phyloP scores from a whole-genome alignment of 2,113 vertebrate genomes.

The Melanotaenia duboulayi region DNA sequence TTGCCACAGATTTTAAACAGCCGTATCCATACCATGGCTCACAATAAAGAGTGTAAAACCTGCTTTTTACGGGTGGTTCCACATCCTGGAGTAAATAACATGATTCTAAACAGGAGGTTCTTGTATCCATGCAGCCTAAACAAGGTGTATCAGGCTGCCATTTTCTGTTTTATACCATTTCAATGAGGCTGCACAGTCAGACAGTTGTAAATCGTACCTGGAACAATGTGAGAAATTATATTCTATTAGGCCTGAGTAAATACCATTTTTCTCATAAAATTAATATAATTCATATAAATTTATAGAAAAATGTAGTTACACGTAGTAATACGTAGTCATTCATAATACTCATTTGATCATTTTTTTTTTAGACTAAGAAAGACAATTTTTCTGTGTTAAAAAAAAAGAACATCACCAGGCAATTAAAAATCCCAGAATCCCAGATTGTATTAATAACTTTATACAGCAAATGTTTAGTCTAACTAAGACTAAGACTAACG shows the following conservation, averaged over 20 bases:
- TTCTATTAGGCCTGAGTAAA: background rate
- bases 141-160: conserved; percentile 9
- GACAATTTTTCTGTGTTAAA: too few species aligned
- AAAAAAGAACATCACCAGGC: background rate
- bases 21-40: conserved; percentile 30
- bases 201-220: too few species aligned
- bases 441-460: background rate
- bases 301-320: background rate
- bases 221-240: background rate
- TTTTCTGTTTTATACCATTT: conserved; percentile 5
- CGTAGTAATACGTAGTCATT: background rate
- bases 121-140: conserved; percentile 23
- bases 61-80: conserved; percentile 37
- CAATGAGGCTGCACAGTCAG: background rate
- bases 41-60: conserved; percentile 44
- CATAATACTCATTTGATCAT: background rate
- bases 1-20: conserved; percentile 64
- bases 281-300: background rate
- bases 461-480: background rate
- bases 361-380: too few species aligned
- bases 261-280: background rate
- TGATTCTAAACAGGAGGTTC: conserved; percentile 23
- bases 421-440: background rate
- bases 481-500: background rate
- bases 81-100: conserved; percentile 40